These are phyloP conservation scores for Drosophila navojoa DNA, from an alignment of 1,140 invertebrate species.

Conservation along the genomic window DNA sequence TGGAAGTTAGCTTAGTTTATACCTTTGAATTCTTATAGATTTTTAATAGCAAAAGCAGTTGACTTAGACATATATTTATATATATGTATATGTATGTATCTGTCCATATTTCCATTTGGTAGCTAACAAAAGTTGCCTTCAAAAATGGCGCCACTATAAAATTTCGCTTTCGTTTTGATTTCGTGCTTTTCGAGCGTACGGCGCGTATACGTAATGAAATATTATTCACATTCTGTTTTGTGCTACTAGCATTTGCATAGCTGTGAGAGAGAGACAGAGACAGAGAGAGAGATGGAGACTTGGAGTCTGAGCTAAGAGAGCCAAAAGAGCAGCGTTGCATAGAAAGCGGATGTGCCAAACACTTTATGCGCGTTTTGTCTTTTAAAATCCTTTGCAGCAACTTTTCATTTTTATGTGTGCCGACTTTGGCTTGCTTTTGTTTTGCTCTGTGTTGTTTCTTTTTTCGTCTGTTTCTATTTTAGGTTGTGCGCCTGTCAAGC, in stretches of 20 bases:
- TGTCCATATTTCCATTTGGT: neutral
- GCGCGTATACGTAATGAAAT: constrained; percentile 44
- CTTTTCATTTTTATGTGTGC: constrained; percentile 57
- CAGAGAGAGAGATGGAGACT: neutral
- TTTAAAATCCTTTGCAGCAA: constrained; percentile 51
- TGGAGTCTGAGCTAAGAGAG: neutral
- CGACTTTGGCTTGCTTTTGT: constrained; percentile 15
- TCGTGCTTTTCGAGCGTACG: constrained; percentile 14
- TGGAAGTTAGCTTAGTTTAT: too few species aligned
- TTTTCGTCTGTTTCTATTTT: constrained; percentile 46
- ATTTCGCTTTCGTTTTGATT: constrained; percentile 33
- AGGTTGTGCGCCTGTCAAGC: constrained; percentile 37
- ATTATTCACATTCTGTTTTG: constrained; percentile 54
- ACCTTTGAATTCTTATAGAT: neutral
- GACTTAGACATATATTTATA: neutral
- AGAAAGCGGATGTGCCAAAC: constrained; percentile 28
- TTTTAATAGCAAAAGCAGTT: neutral
- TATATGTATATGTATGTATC: neutral
- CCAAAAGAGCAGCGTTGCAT: constrained; percentile 9
- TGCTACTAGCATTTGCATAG: constrained; percentile 28
- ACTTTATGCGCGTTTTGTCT: constrained; percentile 50
- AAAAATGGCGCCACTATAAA: constrained; percentile 18
- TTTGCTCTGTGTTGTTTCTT: constrained; percentile 14
- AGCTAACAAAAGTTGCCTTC: neutral
- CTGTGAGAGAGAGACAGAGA: neutral